These are phyloP conservation scores for Blomia tropicalis DNA, from an alignment of 2,888 invertebrate genomes.

Conservation along the genomic window DNA sequence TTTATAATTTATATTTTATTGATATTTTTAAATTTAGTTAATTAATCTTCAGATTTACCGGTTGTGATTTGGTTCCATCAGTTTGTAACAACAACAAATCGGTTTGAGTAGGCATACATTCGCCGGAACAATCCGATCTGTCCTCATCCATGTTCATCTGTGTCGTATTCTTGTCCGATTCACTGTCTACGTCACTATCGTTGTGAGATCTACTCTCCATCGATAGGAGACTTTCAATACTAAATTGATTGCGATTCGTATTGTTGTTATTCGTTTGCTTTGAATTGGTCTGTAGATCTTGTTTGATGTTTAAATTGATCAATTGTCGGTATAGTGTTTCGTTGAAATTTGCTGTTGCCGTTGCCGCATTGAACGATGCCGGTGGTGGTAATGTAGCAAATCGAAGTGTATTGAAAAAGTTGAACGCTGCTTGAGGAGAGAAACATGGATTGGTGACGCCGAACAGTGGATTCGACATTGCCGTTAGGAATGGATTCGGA, in stretches of 20 bases:
- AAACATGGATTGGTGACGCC: not conserved
- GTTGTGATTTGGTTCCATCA: not conserved
- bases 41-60: not conserved
- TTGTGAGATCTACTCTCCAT: not conserved
- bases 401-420: constrained; percentile 18
- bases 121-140: not conserved
- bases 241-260: not conserved
- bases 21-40: too few species aligned
- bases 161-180: not conserved
- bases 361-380: not conserved
- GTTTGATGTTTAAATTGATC: constrained; percentile 7
- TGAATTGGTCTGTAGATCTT: not conserved
- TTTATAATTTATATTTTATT: too few species aligned
- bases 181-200: constrained; percentile 8
- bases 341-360: not conserved
- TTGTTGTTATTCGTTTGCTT: not conserved
- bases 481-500: constrained; percentile 1
- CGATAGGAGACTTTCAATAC: constrained; percentile 2
- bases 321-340: not conserved
- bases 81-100: not conserved
- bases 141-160: not conserved
- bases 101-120: not conserved
- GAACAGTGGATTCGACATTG: not conserved
- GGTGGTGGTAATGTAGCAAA: constrained; percentile 11
- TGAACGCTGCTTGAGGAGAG: constrained; percentile 1